Conservation (phyloP, 2,888 invertebrate genomes). For the Atrina japonica region DNA sequence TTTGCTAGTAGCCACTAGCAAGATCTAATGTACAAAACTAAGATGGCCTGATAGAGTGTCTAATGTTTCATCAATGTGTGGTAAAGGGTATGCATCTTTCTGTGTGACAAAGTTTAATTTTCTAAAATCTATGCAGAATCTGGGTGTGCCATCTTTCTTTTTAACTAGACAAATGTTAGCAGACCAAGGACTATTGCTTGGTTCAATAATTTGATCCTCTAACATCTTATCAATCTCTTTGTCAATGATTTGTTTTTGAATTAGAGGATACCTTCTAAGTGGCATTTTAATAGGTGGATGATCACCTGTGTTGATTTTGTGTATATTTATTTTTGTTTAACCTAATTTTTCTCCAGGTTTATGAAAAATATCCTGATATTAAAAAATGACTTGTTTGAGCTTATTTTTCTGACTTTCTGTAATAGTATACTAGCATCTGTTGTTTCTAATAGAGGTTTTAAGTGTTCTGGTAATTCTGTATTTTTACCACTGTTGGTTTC, state of each 20-base stretch:
- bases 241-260: constrained; percentile 3
- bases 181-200: constrained; percentile 1
- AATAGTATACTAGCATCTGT: too few species aligned
- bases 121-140: constrained; percentile 9
- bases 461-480: neutral
- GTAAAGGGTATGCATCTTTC: constrained; percentile 9
- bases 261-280: constrained; percentile 1
- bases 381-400: neutral
- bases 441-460: constrained; percentile 1
- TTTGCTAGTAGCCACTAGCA: constrained; percentile 14
- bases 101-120: constrained; percentile 4
- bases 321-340: neutral
- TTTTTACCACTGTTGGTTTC: neutral
- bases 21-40: constrained; percentile 2
- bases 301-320: constrained; percentile 10
- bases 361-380: constrained; percentile 6
- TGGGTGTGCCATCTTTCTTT: constrained; percentile 7
- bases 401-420: too few species aligned
- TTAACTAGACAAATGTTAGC: neutral
- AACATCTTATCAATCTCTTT: constrained; percentile 13
- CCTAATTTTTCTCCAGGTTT: constrained; percentile 5
- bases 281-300: constrained; percentile 1
- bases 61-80: constrained; percentile 9
- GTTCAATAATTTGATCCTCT: constrained; percentile 1
- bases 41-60: constrained; percentile 9